These are phyloP conservation scores for Pollicipes pollicipes DNA, from an alignment of 1,140 invertebrate species.

Conservation along the genomic window DNA sequence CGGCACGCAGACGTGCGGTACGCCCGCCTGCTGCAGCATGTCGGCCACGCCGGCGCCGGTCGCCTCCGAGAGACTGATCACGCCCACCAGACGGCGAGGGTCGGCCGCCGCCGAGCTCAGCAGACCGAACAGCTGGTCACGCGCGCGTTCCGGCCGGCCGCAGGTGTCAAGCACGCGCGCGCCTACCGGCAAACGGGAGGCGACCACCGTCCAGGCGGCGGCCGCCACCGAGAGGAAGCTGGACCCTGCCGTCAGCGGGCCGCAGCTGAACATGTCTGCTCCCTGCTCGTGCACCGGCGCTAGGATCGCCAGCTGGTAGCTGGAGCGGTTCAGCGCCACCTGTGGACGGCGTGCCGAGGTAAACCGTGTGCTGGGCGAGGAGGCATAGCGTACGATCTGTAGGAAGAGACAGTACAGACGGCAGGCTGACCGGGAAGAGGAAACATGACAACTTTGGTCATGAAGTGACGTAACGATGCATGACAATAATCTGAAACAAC, in stretches of 20 bases:
- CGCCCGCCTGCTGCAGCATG: constrained; percentile 26
- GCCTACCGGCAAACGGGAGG: constrained; percentile 19
- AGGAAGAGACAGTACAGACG: no score
- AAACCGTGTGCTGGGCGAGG: no score
- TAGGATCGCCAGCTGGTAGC: constrained; percentile 7
- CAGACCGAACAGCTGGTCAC: constrained; percentile 23
- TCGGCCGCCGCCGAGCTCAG: constrained; percentile 22
- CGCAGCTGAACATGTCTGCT: constrained; percentile 21
- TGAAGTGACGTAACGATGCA: no score
- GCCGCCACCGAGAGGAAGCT: constrained; percentile 21
- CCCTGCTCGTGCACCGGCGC: constrained; percentile 21
- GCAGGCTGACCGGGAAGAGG: no score
- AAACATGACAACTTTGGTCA: no score
- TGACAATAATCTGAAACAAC: no score
- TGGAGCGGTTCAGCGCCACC: not conserved
- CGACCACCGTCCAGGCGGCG: constrained; percentile 21
- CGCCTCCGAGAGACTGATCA: constrained; percentile 25
- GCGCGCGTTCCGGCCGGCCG: constrained; percentile 18
- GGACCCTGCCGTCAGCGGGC: constrained; percentile 19
- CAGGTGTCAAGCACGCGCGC: constrained; percentile 24
- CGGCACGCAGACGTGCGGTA: constrained; percentile 27
- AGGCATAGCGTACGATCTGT: no score
- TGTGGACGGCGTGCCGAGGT: not conserved
- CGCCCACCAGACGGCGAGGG: constrained; percentile 21
- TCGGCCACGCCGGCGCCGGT: constrained; percentile 19